A percentile compares a stretch with the other conserved stretches of the same genome.
Evolutionary conservation across 2,113 vertebrate species (phyloP).

Genomic region (Pterocles gutturalis): DNA sequence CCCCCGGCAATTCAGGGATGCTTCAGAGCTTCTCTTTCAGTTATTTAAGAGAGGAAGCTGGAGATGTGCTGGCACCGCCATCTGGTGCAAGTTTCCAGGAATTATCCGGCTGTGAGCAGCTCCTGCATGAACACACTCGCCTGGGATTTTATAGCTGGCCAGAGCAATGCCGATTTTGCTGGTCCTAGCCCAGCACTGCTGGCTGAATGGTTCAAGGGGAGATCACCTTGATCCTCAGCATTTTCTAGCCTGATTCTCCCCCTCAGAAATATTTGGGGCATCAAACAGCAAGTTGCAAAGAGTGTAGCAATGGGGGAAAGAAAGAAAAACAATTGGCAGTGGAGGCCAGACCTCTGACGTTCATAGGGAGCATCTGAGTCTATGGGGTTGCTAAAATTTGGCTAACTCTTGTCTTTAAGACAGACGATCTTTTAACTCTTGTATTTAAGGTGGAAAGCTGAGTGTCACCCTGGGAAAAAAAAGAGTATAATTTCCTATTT

Average conservation of each 20-base stretch:
- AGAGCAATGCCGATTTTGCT: not conserved
- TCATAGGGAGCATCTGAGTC: not conserved
- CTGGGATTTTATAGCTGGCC: not conserved
- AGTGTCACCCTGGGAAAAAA: not conserved
- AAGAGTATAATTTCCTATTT: not conserved
- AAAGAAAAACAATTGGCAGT: not conserved
- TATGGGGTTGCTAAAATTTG: not conserved
- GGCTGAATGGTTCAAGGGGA: not conserved
- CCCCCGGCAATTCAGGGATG: not conserved
- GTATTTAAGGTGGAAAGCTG: not conserved
- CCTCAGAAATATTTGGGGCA: not conserved
- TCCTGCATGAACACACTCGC: not conserved
- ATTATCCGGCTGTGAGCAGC: not conserved
- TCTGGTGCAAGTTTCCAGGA: slow-evolving; percentile 37
- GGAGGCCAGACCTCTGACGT: not conserved
- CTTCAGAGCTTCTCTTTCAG: not conserved
- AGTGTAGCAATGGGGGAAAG: not conserved
- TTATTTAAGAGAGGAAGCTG: not conserved
- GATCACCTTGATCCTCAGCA: no score
- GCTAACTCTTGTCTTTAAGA: not conserved
- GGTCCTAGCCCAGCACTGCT: not conserved
- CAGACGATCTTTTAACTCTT: not conserved
- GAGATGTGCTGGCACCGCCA: slow-evolving; percentile 13
- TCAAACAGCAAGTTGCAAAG: not conserved
- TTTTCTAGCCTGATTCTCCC: not conserved